A percentile compares a stretch with the other conserved stretches of the same genome.
phyloP scores from a whole-genome alignment of 2,797 vertebrate species.

The Onychomys arenicola region DNA sequence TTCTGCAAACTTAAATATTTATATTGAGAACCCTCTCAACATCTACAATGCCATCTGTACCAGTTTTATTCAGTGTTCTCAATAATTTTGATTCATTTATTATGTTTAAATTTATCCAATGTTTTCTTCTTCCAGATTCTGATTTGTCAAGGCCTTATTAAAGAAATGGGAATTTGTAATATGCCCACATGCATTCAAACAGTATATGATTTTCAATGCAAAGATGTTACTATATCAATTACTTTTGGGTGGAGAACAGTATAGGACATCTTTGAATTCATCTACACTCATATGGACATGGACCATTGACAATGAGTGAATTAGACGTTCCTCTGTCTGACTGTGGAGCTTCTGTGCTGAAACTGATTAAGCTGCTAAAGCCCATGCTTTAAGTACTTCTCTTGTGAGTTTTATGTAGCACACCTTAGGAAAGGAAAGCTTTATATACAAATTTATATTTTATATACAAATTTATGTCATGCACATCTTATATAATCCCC shows the following conservation, averaged over 20 bases:
- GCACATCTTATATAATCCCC: background rate
- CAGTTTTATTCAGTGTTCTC: conserved; percentile 11
- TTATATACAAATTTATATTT: too few relatives aligned
- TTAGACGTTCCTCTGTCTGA: conserved; percentile 30
- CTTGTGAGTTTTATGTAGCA: background rate
- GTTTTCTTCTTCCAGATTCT: conserved; percentile 3
- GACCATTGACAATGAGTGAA: conserved; percentile 25
- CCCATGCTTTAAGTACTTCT: background rate
- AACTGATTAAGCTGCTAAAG: background rate
- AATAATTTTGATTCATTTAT: background rate
- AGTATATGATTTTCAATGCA: background rate
- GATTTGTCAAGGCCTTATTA: conserved; percentile 8
- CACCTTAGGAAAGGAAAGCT: background rate
- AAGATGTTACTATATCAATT: conserved; percentile 44
- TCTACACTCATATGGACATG: background rate
- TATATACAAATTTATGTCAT: background rate
- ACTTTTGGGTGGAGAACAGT: conserved; percentile 36
- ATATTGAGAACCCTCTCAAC: background rate
- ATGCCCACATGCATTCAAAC: background rate
- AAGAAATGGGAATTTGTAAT: conserved; percentile 27
- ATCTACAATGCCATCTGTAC: conserved; percentile 49
- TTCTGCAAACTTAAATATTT: conserved; percentile 67
- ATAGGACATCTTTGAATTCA: conserved; percentile 32
- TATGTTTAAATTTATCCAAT: conserved; percentile 40
- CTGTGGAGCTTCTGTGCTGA: background rate